Evolutionary conservation across 2,888 invertebrate species (phyloP).

Genomic region (Willowsia nigromaculata): DNA sequence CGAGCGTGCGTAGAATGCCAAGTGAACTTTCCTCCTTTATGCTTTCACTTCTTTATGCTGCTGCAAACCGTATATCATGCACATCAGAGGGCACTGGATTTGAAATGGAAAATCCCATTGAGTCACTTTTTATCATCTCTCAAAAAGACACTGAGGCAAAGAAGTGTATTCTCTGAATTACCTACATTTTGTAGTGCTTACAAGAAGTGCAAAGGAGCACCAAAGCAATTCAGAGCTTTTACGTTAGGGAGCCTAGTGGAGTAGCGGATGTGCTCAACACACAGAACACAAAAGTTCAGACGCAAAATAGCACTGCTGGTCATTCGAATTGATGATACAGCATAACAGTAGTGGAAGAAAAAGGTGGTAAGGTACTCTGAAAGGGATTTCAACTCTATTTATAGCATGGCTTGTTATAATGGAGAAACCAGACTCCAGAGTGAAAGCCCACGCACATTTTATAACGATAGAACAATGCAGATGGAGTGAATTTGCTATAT

Average conservation of each 20-base stretch:
- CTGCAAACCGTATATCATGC: neutral
- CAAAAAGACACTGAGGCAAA: neutral
- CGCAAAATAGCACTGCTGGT: too few species aligned
- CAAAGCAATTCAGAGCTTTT: neutral
- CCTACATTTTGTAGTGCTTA: neutral
- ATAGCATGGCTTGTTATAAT: neutral
- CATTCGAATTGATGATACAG: too few species aligned
- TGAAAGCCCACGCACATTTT: neutral
- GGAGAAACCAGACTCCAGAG: neutral
- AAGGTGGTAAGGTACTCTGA: neutral
- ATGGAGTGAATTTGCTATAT: too few species aligned
- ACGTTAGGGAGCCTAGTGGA: too few species aligned
- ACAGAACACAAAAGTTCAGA: too few species aligned
- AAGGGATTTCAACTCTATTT: neutral
- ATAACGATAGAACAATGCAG: too few species aligned
- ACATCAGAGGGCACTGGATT: neutral
- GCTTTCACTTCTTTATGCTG: neutral
- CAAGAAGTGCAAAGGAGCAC: neutral
- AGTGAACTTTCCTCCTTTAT: neutral
- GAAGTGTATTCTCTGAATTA: neutral
- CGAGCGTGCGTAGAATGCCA: neutral
- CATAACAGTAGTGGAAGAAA: too few species aligned
- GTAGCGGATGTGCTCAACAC: too few species aligned
- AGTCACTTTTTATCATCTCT: constrained; percentile 15
- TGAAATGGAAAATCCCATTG: constrained; percentile 57